Conservation (phyloP, 2,113 vertebrate species). For the Plotosus lineatus region DNA sequence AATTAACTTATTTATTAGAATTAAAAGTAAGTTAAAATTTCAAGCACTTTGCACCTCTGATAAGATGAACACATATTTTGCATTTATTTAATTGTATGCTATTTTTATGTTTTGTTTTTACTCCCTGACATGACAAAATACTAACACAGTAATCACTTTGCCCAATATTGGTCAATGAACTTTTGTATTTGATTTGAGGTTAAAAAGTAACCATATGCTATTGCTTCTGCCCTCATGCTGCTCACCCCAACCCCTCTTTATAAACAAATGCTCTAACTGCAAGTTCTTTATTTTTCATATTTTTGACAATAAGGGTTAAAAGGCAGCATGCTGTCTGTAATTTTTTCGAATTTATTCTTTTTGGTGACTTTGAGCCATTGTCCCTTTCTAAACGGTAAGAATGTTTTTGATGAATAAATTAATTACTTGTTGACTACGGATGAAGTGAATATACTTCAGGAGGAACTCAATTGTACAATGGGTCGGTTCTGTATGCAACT, state of each 20-base stretch:
- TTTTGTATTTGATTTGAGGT: slow-evolving; percentile 60
- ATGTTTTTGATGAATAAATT: too few relatives aligned
- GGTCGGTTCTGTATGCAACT: too few relatives aligned
- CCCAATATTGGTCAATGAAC: background rate
- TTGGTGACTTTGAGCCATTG: slow-evolving; percentile 2
- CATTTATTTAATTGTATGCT: background rate
- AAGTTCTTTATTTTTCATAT: background rate
- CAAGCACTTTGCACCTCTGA: too few relatives aligned
- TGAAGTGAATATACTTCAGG: too few relatives aligned
- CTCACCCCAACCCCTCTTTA: slow-evolving; percentile 1
- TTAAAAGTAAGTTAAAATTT: too few relatives aligned
- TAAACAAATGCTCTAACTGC: background rate
- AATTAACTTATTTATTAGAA: too few relatives aligned
- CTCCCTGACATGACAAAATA: background rate
- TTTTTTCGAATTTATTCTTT: background rate
- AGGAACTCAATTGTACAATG: too few relatives aligned
- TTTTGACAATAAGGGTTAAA: background rate
- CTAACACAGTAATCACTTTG: background rate
- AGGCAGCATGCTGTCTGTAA: slow-evolving; percentile 26
- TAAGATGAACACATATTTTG: background rate
- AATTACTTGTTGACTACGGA: too few relatives aligned
- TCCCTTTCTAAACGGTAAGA: slow-evolving; percentile 33
- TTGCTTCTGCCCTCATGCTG: background rate
- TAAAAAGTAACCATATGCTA: slow-evolving; percentile 64
- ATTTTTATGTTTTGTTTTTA: background rate